Conservation (phyloP, 2,113 vertebrate genomes). For the Empidonax alnorum region DNA sequence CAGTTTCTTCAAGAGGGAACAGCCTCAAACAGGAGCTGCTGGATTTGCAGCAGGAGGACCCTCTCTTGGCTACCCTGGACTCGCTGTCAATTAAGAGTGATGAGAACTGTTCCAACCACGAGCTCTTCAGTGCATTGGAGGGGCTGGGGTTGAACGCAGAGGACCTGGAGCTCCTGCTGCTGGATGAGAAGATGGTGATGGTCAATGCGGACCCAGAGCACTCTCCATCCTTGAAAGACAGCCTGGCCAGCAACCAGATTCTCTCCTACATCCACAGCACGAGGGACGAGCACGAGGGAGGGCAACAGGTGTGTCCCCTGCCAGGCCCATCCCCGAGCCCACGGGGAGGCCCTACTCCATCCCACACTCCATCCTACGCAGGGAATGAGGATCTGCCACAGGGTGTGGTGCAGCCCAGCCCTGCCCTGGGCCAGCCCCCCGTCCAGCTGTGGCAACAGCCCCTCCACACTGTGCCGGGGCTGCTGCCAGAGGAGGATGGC, state of each 20-base stretch:
- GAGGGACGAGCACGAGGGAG: not conserved
- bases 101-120: conserved; percentile 70
- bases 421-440: not conserved
- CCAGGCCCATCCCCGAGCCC: not conserved
- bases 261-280: conserved; percentile 75
- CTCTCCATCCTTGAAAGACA: conserved; percentile 59
- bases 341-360: fast-evolving
- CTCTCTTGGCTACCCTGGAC: conserved; percentile 77
- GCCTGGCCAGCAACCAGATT: conserved; percentile 75
- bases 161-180: conserved; percentile 81
- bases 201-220: conserved; percentile 64
- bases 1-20: not conserved
- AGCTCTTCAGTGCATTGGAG: conserved; percentile 79
- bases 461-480: not conserved
- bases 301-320: not conserved
- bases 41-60: conserved; percentile 46
- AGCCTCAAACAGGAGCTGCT: not conserved
- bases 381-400: not conserved
- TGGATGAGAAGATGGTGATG: conserved; percentile 82
- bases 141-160: conserved; percentile 78
- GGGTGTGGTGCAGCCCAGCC: not conserved
- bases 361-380: fast-evolving
- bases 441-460: not conserved
- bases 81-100: conserved; percentile 74
- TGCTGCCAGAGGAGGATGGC: not conserved